phyloP scores from a whole-genome alignment of 30 jellyfish, hydroid and myxozoan species.

The Phacellophora camtschatica region DNA sequence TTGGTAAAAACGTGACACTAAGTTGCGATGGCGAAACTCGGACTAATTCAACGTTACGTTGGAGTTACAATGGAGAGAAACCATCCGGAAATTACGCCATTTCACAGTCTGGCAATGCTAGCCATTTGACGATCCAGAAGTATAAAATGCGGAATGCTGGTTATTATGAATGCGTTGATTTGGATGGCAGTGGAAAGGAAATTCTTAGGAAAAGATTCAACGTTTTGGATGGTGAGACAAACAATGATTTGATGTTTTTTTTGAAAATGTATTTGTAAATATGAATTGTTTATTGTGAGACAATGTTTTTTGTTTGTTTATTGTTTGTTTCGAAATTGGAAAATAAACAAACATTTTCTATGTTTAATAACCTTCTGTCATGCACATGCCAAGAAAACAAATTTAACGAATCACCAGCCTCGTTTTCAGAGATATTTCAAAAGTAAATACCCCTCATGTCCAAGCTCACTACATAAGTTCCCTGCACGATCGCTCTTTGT shows the following conservation, averaged over 20 bases:
- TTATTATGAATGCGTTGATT: not conserved
- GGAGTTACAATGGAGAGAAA: not conserved
- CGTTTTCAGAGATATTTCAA: too few species aligned
- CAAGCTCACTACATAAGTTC: too few species aligned
- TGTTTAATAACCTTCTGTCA: too few species aligned
- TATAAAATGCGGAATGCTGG: conserved; percentile 11
- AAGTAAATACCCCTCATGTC: too few species aligned
- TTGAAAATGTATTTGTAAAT: too few species aligned
- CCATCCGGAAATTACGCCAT: not conserved
- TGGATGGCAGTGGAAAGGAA: not conserved
- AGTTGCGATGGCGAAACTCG: not conserved
- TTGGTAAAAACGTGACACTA: not conserved
- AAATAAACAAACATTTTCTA: too few species aligned
- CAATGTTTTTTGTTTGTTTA: too few species aligned
- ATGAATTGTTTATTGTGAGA: too few species aligned
- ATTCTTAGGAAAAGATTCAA: not conserved
- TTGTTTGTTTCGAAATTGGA: too few species aligned
- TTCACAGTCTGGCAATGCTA: not conserved
- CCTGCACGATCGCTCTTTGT: too few species aligned
- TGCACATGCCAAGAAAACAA: not conserved
- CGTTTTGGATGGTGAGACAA: not conserved
- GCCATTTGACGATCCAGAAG: not conserved
- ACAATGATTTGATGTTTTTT: too few species aligned
- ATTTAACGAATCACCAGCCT: too few species aligned
- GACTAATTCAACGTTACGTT: not conserved